Percentiles rank a stretch among this genome's conserved stretches.
Evolutionary conservation across 2,797 vertebrate species (phyloP).

Genomic region (Gymnodraco acuticeps): DNA sequence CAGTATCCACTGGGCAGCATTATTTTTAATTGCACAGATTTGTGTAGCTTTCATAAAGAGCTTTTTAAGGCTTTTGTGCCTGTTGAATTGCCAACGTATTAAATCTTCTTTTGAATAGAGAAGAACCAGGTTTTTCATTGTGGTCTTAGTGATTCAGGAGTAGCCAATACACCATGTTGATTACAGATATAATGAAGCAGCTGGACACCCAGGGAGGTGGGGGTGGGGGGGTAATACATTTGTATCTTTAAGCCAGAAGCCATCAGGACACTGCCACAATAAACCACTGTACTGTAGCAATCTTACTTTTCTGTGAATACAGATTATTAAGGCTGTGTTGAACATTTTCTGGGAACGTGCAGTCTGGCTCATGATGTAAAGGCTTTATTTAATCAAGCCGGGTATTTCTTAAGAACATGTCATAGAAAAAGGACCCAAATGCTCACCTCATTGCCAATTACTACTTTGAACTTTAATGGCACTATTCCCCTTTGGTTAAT

Average conservation of each 20-base stretch:
- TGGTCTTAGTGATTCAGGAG: conserved; percentile 4
- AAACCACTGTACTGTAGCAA: neutral
- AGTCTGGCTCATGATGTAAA: too few species aligned
- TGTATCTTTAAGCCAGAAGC: conserved; percentile 17
- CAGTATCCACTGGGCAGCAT: neutral
- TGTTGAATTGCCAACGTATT: neutral
- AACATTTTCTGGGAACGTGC: too few species aligned
- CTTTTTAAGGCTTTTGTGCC: neutral
- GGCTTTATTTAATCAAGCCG: too few species aligned
- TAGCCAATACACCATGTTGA: conserved; percentile 8
- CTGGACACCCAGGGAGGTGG: neutral
- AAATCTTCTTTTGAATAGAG: conserved; percentile 8
- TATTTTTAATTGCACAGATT: conserved; percentile 2
- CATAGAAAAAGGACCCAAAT: too few species aligned
- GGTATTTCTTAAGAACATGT: too few species aligned
- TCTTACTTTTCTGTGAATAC: too few species aligned
- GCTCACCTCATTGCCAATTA: too few species aligned
- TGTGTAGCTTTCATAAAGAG: neutral
- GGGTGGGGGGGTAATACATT: neutral
- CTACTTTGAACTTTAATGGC: too few species aligned
- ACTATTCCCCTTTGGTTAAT: too few species aligned
- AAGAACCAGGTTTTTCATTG: neutral
- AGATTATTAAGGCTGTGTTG: too few species aligned
- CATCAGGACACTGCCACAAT: conserved; percentile 2
- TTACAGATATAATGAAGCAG: conserved; percentile 7